Base-by-base conservation (phyloP, 2,113 vertebrate species). In the Oncorhynchus gorbuscha region DNA sequence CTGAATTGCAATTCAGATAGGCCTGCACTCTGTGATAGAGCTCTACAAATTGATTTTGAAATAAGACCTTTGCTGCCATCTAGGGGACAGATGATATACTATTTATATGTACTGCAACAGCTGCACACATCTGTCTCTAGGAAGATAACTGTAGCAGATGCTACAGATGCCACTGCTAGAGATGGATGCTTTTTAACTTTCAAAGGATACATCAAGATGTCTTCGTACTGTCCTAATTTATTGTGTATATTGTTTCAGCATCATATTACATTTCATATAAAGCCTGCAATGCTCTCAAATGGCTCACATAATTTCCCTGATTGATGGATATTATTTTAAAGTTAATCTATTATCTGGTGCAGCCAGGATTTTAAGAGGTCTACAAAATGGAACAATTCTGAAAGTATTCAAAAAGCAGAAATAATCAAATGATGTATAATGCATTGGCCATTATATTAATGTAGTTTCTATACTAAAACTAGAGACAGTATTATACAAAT, bases 21-120 rank as follows among this genome's bases (percentile, higher is more conserved):
- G 39, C 13, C 51, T 18, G 4, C 39, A 2, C 39, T 45, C 9
- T 45, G 39, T 1, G 39, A 45, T 5, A 18, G n/a, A 6, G 2
- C 20, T n/a, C n/a, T 24, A n/a, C 18, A n/a, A 6, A 62, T 11
- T 11, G n/a, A 62, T 62, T n/a, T 62, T 62, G 59, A 1, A 62
- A 62, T 62, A 22, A 78, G 74, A 76, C 14, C 2, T 86, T 73
- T 72, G 6, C 77, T 87, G 78, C 83, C 89, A 90, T 89, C 93
- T 91, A 85, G 89, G 77, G 91, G 59, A 5, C 3, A 55, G 51
- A 1, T 55, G 4, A 55, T 55, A 18, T 55, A 18, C 16, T 55
- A 55, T 55, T 16, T 55, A 5, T 14, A 55, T 55, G 51, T 55
- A 14, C 4, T 55, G 51, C 51, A 55, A 55, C 16, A 55, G 49